Evolutionary conservation across 2,888 invertebrate genomes (phyloP), one percentile per base, ranked within the genome.

Genomic region (Drosophila peninsularis): DNA sequence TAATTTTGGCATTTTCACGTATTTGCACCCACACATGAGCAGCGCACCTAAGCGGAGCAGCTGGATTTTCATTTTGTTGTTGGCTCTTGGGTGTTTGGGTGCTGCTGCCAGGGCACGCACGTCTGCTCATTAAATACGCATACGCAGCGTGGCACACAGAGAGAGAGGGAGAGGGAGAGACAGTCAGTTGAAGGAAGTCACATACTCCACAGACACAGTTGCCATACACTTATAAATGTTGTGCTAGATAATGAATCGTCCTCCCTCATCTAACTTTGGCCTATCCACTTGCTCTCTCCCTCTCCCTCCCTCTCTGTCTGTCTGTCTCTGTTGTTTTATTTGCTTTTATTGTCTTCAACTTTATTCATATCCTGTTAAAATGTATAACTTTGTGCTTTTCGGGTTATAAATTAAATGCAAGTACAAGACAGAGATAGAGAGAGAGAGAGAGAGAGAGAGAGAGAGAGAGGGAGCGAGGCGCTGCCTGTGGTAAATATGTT

Each of bases 341-440:
- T 86, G 85, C 89, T 82, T 89, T 86, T 82, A 88, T 89, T 86
- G 88, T 89, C 88, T 85, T 78, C 82, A 86, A 86, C 85, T 86
- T 86, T 86, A 89, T 89, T 86, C 88, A 86, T 86, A 86, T 86
- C 85, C 89, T 86, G 85, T 82, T 85, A 74, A 86, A 89, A 88
- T 89, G 84, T 85, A 87, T 82, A 89, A 84, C 83, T 88, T 88
- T 88, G 80, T 81, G 88, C 84, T 88, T 88, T 76, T 80, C 65
- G 88, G 83, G 89, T 80, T 84, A 86, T 84, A 84, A 88, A 84
- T 84, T 88, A 88, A 88, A 84, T 88, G 75, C 79, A 75, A 76
- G 75, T 60, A 75, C 75, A 69, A 67, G 73, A 42, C 66, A 41
- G 24, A 24, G 24, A 63, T 9, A 24, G 44, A 42, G 17, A 14